Evolutionary conservation across 92 coral and sea anemone species (phyloP).

Genomic region (Chrysogorgia sp.): DNA sequence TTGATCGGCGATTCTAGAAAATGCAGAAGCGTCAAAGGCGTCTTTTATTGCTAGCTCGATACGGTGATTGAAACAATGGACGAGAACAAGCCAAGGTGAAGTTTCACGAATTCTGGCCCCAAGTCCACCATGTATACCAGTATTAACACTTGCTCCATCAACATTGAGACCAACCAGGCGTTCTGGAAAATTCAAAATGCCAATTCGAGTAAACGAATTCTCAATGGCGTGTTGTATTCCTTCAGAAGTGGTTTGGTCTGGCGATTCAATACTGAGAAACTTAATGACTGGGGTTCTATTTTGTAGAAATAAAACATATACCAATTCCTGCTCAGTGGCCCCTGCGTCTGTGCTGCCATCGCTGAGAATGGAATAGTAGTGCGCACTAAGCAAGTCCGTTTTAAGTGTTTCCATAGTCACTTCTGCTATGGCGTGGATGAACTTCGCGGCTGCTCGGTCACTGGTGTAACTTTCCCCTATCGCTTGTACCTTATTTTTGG

Average conservation of each 20-base stretch:
- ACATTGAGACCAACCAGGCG: slow-evolving; percentile 26
- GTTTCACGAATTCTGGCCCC: slow-evolving; percentile 13
- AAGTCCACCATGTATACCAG: slow-evolving; percentile 22
- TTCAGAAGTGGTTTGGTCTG: neutral
- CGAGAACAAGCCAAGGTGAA: slow-evolving; percentile 12
- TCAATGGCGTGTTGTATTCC: neutral
- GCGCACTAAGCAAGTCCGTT: slow-evolving; percentile 8
- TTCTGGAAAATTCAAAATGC: neutral
- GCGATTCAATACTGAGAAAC: slow-evolving; percentile 17
- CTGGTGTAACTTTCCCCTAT: neutral
- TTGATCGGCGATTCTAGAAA: neutral
- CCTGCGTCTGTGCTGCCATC: slow-evolving; percentile 31
- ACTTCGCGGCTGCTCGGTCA: slow-evolving; percentile 3
- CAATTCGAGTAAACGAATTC: neutral
- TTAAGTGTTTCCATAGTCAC: neutral
- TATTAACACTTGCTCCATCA: slow-evolving; percentile 21
- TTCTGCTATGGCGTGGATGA: neutral
- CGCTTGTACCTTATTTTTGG: neutral
- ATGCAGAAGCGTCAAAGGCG: neutral
- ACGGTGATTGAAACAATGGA: slow-evolving; percentile 23
- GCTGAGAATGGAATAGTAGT: slow-evolving; percentile 15
- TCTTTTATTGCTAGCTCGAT: slow-evolving; percentile 8
- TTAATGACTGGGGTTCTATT: slow-evolving; percentile 5
- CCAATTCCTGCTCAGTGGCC: too few species aligned
- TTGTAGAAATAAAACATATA: neutral